A percentile compares a stretch with the other conserved stretches of the same genome.
These are phyloP conservation scores for Coboldia fuscipes DNA, from an alignment of 1,140 invertebrate genomes.

Conservation along the genomic window DNA sequence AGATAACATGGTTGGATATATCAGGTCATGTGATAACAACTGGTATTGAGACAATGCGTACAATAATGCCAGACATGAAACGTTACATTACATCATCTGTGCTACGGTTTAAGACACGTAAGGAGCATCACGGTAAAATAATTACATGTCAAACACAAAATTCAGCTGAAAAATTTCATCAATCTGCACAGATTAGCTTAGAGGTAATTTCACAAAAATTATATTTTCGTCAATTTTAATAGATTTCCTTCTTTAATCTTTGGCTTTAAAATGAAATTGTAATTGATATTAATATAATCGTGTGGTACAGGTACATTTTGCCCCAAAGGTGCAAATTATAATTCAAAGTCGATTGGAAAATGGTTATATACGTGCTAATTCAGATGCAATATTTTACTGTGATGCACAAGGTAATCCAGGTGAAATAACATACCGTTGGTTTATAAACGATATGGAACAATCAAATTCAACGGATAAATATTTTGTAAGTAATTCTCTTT, in stretches of 20 bases:
- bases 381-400: slow-evolving; percentile 57
- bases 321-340: slow-evolving; percentile 51
- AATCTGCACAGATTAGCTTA: slow-evolving; percentile 37
- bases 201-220: no score
- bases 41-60: slow-evolving; percentile 34
- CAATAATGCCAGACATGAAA: slow-evolving; percentile 37
- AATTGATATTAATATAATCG: slow-evolving; percentile 4
- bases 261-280: background rate
- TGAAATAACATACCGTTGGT: slow-evolving; percentile 47
- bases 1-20: slow-evolving; percentile 65
- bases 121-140: slow-evolving; percentile 54
- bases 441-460: slow-evolving; percentile 36
- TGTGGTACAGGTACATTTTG: slow-evolving; percentile 53
- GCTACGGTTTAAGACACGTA: slow-evolving; percentile 46
- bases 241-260: background rate
- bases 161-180: slow-evolving; percentile 40
- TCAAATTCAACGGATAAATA: no score
- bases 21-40: slow-evolving; percentile 37
- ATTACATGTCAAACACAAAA: slow-evolving; percentile 62
- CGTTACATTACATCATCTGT: slow-evolving; percentile 45
- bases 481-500: no score
- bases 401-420: slow-evolving; percentile 56
- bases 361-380: slow-evolving; percentile 55
- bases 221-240: no score
- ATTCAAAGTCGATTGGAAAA: slow-evolving; percentile 31